Percentiles rank a stretch among this genome's conserved stretches.
Evolutionary conservation across 2,888 invertebrate species (phyloP).

Genomic region (Keiferia lycopersicella): DNA sequence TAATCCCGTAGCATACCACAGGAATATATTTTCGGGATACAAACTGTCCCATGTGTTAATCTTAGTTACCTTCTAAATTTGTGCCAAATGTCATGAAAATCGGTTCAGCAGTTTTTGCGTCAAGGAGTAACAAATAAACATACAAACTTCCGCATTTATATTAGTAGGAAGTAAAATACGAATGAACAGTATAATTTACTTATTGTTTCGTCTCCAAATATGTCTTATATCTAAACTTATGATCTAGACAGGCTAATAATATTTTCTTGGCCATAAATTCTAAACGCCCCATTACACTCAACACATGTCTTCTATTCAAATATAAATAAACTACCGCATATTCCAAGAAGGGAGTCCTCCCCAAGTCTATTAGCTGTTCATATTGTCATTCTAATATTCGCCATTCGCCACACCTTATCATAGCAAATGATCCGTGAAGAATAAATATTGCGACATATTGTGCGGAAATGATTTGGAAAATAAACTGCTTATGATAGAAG

Average conservation of each 20-base stretch:
- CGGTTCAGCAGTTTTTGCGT: no score
- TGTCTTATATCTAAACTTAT: no score
- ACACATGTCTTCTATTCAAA: background rate
- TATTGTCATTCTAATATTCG: background rate
- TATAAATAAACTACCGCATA: background rate
- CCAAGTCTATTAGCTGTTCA: constrained; percentile 1
- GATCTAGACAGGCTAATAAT: no score
- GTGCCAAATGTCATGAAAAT: no score
- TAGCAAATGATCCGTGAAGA: constrained; percentile 11
- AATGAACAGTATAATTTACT: no score
- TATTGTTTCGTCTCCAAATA: background rate
- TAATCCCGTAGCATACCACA: no score
- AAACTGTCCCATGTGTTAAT: no score
- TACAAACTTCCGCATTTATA: no score
- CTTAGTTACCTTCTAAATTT: no score
- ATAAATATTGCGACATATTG: constrained; percentile 4
- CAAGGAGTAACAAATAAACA: no score
- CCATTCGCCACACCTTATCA: constrained; percentile 12
- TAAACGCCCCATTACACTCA: background rate
- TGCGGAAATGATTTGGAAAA: background rate
- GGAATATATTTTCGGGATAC: no score
- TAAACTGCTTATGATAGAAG: background rate
- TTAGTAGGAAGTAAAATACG: no score
- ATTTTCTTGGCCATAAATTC: background rate
- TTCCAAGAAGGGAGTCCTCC: background rate